These are phyloP conservation scores for Montipora capricornis DNA, from an alignment of 64 coral and sea anemone genomes.

Conservation along the genomic window DNA sequence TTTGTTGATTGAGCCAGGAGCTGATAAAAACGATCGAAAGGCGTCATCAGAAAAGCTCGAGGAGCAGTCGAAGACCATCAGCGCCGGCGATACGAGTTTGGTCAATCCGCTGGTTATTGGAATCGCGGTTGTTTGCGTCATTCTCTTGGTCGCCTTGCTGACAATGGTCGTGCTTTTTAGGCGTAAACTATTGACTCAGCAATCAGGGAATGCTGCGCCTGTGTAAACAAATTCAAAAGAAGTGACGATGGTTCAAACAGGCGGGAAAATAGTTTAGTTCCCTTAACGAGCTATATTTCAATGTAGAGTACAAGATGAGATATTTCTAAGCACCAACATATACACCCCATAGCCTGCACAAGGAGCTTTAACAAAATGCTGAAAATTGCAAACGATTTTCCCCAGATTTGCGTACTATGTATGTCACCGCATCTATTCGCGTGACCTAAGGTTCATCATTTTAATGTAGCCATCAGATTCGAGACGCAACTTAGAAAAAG, in stretches of 20 bases:
- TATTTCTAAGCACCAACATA: background rate
- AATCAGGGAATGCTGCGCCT: constrained; percentile 52
- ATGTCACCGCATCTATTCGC: background rate
- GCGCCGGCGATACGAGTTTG: constrained; percentile 37
- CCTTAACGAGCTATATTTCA: background rate
- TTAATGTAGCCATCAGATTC: background rate
- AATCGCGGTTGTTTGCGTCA: constrained; percentile 77
- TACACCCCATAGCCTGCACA: background rate
- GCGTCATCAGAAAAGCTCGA: background rate
- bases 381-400: constrained; percentile 8
- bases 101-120: constrained; percentile 95
- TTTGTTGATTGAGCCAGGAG: constrained; percentile 61
- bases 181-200: constrained; percentile 58
- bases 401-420: background rate
- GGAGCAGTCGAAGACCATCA: background rate
- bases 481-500: background rate
- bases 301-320: background rate
- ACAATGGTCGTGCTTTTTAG: constrained; percentile 69
- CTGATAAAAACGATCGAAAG: background rate
- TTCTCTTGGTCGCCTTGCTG: constrained; percentile 66
- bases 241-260: background rate
- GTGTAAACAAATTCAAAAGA: constrained; percentile 54
- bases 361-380: background rate
- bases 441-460: background rate
- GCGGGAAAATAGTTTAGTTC: constrained; percentile 27